phyloP scores from a whole-genome alignment of 1,140 invertebrate genomes.

The Caerostris extrusa region DNA sequence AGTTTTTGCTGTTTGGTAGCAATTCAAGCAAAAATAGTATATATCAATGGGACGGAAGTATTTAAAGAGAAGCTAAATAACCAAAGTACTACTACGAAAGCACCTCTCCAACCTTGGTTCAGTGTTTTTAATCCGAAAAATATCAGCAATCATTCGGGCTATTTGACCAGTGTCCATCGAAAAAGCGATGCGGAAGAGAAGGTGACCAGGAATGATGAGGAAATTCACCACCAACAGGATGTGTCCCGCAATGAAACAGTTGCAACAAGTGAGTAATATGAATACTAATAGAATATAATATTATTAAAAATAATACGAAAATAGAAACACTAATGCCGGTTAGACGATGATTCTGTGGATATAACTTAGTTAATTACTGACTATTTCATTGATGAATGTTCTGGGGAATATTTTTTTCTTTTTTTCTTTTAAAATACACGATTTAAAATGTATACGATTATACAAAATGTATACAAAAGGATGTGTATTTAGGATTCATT shows the following conservation, averaged over 20 bases:
- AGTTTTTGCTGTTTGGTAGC: not conserved
- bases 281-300: not conserved
- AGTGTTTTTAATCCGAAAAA: conserved; percentile 65
- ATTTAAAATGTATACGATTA: no score
- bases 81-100: not conserved
- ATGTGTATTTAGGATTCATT: no score
- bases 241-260: not conserved
- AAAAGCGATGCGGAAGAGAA: conserved; percentile 39
- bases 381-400: no score
- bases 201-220: not conserved
- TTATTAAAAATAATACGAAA: no score
- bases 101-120: conserved; percentile 22
- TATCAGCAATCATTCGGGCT: conserved; percentile 70
- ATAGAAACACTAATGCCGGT: no score
- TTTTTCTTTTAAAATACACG: no score
- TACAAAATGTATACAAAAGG: no score
- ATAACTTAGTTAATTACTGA: no score
- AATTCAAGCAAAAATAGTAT: conserved; percentile 56
- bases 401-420: no score
- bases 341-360: no score
- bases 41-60: conserved; percentile 68
- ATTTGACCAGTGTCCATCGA: not conserved
- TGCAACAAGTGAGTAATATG: conserved; percentile 65
- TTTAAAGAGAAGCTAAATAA: not conserved
- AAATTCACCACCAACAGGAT: not conserved